These are phyloP conservation scores for Camponotus fellah DNA, from an alignment of 2,888 invertebrate genomes.

Conservation along the genomic window DNA sequence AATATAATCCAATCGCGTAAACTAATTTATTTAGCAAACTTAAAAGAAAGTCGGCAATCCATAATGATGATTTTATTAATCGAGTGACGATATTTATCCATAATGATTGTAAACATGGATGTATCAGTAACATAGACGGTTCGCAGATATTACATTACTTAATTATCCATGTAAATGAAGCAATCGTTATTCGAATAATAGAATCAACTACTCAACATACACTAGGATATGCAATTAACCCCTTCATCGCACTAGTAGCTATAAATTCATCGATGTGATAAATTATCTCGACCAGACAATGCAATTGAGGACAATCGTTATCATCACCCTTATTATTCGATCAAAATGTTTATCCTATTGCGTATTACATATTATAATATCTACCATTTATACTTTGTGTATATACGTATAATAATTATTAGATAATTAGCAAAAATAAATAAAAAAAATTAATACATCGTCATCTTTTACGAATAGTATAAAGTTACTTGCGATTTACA, in stretches of 20 bases:
- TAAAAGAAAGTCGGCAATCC: constrained; percentile 41
- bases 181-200: constrained; percentile 60
- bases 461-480: background rate
- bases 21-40: constrained; percentile 32
- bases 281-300: constrained; percentile 52
- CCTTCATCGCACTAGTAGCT: constrained; percentile 56
- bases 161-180: constrained; percentile 62
- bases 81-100: constrained; percentile 44
- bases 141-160: constrained; percentile 48
- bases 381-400: background rate
- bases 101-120: constrained; percentile 14
- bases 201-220: constrained; percentile 57
- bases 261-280: constrained; percentile 55
- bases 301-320: constrained; percentile 49
- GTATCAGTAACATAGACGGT: constrained; percentile 24
- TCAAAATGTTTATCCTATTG: constrained; percentile 30
- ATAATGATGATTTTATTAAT: constrained; percentile 57
- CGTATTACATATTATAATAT: constrained; percentile 38
- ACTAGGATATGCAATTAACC: constrained; percentile 56
- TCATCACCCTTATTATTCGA: constrained; percentile 39
- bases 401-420: background rate
- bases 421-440: background rate
- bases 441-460: background rate
- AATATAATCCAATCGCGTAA: constrained; percentile 33
- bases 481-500: background rate